Base-by-base conservation (phyloP, 2,797 vertebrate genomes). In the Hypotaenidia okinawae region DNA sequence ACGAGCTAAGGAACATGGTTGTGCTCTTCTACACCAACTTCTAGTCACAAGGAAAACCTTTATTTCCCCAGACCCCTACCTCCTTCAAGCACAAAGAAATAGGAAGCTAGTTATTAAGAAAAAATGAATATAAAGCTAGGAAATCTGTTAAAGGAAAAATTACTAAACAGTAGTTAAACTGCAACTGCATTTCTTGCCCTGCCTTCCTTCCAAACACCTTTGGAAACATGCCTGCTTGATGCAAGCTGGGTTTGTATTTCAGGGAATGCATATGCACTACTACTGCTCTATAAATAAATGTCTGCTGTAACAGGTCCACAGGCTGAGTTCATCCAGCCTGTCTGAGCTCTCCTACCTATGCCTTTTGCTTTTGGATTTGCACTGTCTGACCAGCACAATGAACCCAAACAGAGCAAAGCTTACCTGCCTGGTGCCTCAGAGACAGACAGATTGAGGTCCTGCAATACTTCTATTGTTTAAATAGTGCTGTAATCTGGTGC, bases 161-260 rank as follows among this genome's bases (percentile, higher is more conserved):
- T 75, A 5, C 59, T 55, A 41, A 91, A 64, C 2, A 55, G 39
- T 30, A 87, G 59, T 68, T 90, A 25, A 87, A 37, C 17, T 89
- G 37, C 47, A 74, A 8, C 63, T 41, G 33, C 64, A 23, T 8
- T 86, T 78, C 80, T 77, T 55, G 13, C 52, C 37, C 82, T 22
- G 30, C 37, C 17, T 74, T 84, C 58, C 32, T 86, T 84, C 47
- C 77, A 87, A 62, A 45, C 55, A 70, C n/a, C n/a, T 81, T 81
- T 91, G 91, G 91, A 95, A 84, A 84, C 69, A 41, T 11, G 66
- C 47, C 83, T 79, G 47, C 62, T 84, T 70, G 74, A 47, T n/a
- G 67, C 51, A 84, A 81, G 69, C 78, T 54, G 62, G 68, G 72
- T 94, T 94, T 86, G 35, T 75, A 49, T 83, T 94, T 95, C 87